Evolutionary conservation across 2,888 invertebrate species (phyloP).

Genomic region (Saturnia japonica): DNA sequence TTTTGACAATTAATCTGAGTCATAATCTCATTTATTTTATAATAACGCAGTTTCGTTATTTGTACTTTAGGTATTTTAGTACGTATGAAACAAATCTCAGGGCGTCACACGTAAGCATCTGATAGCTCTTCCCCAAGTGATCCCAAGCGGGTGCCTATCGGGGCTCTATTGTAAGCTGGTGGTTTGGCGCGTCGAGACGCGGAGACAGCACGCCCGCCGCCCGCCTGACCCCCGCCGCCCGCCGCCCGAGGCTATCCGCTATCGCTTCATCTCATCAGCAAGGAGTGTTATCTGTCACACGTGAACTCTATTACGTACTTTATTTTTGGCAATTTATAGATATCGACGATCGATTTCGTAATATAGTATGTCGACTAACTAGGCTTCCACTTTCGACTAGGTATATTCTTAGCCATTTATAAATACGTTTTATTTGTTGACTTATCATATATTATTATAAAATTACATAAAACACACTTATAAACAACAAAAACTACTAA

Average conservation of each 20-base stretch:
- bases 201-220: no score
- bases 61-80: neutral
- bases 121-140: neutral
- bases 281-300: slow-evolving; percentile 30
- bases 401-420: neutral
- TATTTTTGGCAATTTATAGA: slow-evolving; percentile 28
- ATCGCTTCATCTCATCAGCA: slow-evolving; percentile 25
- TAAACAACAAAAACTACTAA: no score
- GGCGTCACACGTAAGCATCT: slow-evolving; percentile 18
- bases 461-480: no score
- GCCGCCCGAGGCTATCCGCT: slow-evolving; percentile 34
- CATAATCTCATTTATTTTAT: neutral
- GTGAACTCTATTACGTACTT: slow-evolving; percentile 27
- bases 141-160: slow-evolving; percentile 33
- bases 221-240: no score
- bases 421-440: no score
- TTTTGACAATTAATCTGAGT: no score
- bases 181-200: neutral
- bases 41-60: neutral
- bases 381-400: neutral
- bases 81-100: slow-evolving; percentile 1
- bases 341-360: slow-evolving; percentile 18
- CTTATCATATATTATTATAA: no score
- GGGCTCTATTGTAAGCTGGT: slow-evolving; percentile 32
- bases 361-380: neutral